Evolutionary conservation across 1,140 invertebrate genomes (phyloP).

Genomic region (Hylaeus volcanicus): DNA sequence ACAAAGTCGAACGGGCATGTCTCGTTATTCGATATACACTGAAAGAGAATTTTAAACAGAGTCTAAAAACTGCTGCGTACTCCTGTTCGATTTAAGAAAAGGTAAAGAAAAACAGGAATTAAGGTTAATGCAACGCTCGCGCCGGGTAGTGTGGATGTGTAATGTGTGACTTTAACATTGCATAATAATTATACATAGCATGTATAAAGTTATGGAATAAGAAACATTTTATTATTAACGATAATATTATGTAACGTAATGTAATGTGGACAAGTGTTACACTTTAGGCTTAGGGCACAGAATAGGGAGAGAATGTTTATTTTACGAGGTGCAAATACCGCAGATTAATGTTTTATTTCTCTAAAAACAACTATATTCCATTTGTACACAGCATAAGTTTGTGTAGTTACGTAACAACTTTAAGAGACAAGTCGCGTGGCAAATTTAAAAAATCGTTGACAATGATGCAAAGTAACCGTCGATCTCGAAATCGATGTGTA

Average conservation of each 20-base stretch:
- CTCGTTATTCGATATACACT: constrained; percentile 64
- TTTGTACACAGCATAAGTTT: constrained; percentile 32
- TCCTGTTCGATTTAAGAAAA: constrained; percentile 52
- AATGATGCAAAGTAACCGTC: constrained; percentile 5
- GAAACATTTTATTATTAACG: constrained; percentile 79
- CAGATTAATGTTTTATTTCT: constrained; percentile 44
- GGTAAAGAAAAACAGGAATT: constrained; percentile 50
- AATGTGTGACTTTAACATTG: constrained; percentile 77
- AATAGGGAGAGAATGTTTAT: constrained; percentile 61
- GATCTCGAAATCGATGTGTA: constrained; percentile 16
- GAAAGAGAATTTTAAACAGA: constrained; percentile 44
- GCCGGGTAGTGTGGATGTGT: constrained; percentile 74
- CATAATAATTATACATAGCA: constrained; percentile 81
- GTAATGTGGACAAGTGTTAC: constrained; percentile 74
- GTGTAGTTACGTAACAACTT: constrained; percentile 10
- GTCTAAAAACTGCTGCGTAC: constrained; percentile 56
- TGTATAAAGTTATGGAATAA: constrained; percentile 80
- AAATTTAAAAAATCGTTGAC: constrained; percentile 37
- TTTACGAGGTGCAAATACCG: not conserved
- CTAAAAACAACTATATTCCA: constrained; percentile 26
- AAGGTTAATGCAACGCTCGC: constrained; percentile 70
- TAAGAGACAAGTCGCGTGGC: constrained; percentile 29
- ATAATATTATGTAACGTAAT: constrained; percentile 78
- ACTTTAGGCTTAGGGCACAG: constrained; percentile 71
- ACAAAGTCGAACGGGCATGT: constrained; percentile 47